phyloP scores from a whole-genome alignment of 2,888 invertebrate genomes.

The Dryadula phaetusa region DNA sequence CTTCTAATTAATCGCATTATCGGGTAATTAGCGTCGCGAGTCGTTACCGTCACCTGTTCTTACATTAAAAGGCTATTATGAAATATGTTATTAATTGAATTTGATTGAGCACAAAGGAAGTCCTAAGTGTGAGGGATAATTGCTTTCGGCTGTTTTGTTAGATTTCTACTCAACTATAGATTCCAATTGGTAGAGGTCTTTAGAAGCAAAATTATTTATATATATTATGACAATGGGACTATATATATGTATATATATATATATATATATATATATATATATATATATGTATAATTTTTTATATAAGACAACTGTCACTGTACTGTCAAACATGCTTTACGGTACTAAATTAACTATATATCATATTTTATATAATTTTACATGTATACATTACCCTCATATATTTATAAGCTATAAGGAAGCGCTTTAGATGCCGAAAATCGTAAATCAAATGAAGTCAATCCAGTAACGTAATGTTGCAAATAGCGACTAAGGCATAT shows the following conservation, averaged over 20 bases:
- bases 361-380: no score
- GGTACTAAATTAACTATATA: no score
- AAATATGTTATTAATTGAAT: constrained; percentile 22
- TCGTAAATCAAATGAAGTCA: constrained; percentile 27
- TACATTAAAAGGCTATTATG: constrained; percentile 30
- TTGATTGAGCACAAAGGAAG: constrained; percentile 26
- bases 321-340: no score
- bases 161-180: neutral
- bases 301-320: no score
- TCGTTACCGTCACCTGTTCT: constrained; percentile 44
- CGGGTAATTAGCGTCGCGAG: constrained; percentile 46
- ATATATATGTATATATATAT: no score
- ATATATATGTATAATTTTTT: no score
- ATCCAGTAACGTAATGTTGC: constrained; percentile 27
- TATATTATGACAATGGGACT: neutral
- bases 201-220: neutral
- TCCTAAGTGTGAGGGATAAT: constrained; percentile 6
- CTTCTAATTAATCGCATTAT: constrained; percentile 46
- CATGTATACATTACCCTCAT: neutral
- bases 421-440: constrained; percentile 5
- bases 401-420: neutral
- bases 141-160: constrained; percentile 4
- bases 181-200: neutral
- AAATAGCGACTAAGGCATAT: constrained; percentile 29
- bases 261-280: no score